Evolutionary conservation across 2,888 invertebrate species (phyloP), one percentile per base, ranked within the genome.

Genomic region (Odiellus spinosus): DNA sequence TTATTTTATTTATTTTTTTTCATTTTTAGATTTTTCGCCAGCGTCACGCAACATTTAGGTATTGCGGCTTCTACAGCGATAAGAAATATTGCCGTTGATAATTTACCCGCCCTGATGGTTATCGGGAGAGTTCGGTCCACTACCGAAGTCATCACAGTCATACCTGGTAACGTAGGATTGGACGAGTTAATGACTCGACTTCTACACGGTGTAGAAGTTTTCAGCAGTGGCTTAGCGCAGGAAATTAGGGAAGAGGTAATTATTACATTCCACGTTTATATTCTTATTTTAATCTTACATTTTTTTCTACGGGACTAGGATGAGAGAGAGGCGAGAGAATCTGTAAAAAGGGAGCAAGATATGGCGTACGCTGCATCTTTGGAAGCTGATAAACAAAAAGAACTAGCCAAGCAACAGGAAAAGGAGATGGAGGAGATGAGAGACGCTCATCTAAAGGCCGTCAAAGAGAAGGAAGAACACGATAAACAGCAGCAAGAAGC

Each of bases 311-410:
- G 67, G 64, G n/a, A n/a, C 8, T 26, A 26, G 26, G 76, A 83
- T 50, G 90, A 91, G 65, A 70, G 93, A 47, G 82, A 84, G 54
- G 87, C 83, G 10, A 70, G 93, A 46, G 90, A 91, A 67, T 72
- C 75, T 58, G 86, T 95, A 45, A 88, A 90, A 67, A 74, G 78
- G 59, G 91, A 93, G 66, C 93, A 95, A 70, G 91, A 95, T 70
- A 78, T 79, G 65, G 93, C 93, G 1, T 95, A 88, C 68, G 79
- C 86, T 64, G 79, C 76, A 62, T 91, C 91, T 58, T 73, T 95
- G 46, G 82, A 82, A 61, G 81, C 78, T 1, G 87, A 87, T 66
- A 77, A 63, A 51, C 63, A 61, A 44, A 68, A 68, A 51, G 87
- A 88, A 67, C 85, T 86, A 68, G 76, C 82, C 2, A 82, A 78